Percentiles rank a stretch among this genome's conserved stretches.
Evolutionary conservation across 2,888 invertebrate species (phyloP).

Genomic region (Tetrapedia diversipes): DNA sequence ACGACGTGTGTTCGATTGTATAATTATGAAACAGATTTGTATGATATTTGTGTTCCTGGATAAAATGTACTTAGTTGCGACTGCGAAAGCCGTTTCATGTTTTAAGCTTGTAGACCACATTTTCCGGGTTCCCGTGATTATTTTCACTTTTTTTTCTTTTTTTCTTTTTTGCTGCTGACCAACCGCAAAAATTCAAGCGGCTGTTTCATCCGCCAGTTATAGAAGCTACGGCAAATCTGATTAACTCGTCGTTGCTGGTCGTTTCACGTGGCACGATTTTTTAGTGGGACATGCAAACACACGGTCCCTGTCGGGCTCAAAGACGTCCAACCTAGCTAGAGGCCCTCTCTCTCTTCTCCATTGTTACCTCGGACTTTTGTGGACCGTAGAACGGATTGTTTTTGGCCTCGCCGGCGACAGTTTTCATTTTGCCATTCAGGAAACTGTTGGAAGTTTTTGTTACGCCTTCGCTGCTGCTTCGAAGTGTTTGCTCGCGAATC

Average conservation of each 20-base stretch:
- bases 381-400: conserved; percentile 54
- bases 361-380: conserved; percentile 59
- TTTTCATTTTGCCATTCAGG: conserved; percentile 57
- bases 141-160: conserved; percentile 10
- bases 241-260: conserved; percentile 50
- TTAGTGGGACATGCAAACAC: conserved; percentile 55
- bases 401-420: conserved; percentile 53
- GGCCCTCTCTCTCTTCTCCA: conserved; percentile 24
- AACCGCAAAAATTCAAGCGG: conserved; percentile 32
- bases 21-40: too few species aligned
- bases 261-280: conserved; percentile 51
- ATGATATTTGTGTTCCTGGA: too few species aligned
- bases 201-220: conserved; percentile 36
- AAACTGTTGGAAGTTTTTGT: conserved; percentile 41
- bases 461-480: conserved; percentile 25
- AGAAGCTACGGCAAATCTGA: conserved; percentile 50
- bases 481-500: conserved; percentile 32
- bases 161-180: background rate
- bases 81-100: conserved; percentile 14
- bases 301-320: conserved; percentile 44
- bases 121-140: conserved; percentile 11
- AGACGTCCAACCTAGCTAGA: conserved; percentile 44
- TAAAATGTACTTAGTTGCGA: conserved; percentile 18
- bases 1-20: too few species aligned
- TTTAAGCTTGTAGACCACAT: background rate